Conservation (phyloP, 2,797 vertebrate species). For the Molossus alvarezi region DNA sequence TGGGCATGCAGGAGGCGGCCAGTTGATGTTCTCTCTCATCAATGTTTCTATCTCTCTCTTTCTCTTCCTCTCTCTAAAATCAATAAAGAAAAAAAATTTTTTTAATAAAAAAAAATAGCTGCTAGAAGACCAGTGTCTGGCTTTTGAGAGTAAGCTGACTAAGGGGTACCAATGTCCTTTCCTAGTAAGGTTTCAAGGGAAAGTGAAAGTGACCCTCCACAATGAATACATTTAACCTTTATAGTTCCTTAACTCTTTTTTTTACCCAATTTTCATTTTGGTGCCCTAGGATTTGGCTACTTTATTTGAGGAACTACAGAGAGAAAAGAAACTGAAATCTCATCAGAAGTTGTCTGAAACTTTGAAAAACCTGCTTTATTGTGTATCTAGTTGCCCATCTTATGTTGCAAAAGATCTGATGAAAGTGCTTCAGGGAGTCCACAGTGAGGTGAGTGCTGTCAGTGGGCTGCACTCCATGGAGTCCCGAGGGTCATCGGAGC, state of each 20-base stretch:
- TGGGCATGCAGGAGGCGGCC: too few relatives aligned
- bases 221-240: neutral
- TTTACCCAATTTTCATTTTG: slow-evolving; percentile 57
- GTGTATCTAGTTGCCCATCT: slow-evolving; percentile 92
- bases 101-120: too few relatives aligned
- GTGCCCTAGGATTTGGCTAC: slow-evolving; percentile 91
- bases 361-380: slow-evolving; percentile 91
- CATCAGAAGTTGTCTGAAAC: slow-evolving; percentile 88
- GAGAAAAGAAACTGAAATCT: slow-evolving; percentile 86
- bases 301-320: slow-evolving; percentile 90
- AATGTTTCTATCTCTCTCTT: too few relatives aligned
- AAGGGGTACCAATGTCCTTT: neutral
- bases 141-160: neutral
- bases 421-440: slow-evolving; percentile 91
- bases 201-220: neutral
- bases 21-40: too few relatives aligned
- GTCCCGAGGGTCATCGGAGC: neutral
- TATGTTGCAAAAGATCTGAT: slow-evolving; percentile 93
- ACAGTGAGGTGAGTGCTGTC: slow-evolving; percentile 91
- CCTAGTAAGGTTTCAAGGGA: neutral
- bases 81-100: too few relatives aligned
- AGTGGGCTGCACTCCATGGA: neutral
- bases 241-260: neutral
- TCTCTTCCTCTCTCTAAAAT: too few relatives aligned
- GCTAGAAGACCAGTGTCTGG: neutral